Conservation (phyloP, 2,797 vertebrate genomes). For the Pempheris klunzingeri region DNA sequence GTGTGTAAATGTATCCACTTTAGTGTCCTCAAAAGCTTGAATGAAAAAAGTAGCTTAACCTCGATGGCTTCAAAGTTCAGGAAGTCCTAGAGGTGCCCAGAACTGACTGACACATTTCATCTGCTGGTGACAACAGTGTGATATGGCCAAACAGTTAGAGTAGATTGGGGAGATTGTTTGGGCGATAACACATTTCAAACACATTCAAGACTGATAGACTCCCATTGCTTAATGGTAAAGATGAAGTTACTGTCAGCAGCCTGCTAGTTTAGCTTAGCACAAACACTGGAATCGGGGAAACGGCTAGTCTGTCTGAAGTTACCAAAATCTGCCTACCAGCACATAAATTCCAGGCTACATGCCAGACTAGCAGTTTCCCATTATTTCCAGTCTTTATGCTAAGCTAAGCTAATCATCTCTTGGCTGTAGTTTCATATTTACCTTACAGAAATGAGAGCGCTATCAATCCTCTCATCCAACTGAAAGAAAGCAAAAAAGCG, state of each 20-base stretch:
- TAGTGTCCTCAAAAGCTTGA: background rate
- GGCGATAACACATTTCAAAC: background rate
- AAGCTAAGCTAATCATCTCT: background rate
- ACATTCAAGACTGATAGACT: background rate
- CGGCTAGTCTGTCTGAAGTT: background rate
- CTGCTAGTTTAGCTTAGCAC: background rate
- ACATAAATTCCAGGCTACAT: conserved; percentile 8
- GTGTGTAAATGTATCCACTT: background rate
- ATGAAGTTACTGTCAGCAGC: background rate
- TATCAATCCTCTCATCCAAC: background rate
- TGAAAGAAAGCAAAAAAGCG: background rate
- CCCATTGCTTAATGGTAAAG: background rate
- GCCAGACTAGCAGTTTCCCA: background rate
- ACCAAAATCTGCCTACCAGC: background rate
- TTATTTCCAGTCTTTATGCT: background rate
- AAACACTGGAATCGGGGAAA: background rate
- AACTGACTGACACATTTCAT: background rate
- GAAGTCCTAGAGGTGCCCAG: conserved; percentile 2
- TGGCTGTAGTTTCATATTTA: background rate
- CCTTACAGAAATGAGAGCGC: background rate
- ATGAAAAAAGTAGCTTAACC: background rate
- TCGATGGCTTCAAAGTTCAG: too few species aligned
- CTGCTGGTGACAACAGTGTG: background rate
- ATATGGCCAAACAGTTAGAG: too few species aligned
- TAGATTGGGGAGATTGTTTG: background rate